Conservation (phyloP, 2,113 vertebrate species). For the Poicephalus meyeri region DNA sequence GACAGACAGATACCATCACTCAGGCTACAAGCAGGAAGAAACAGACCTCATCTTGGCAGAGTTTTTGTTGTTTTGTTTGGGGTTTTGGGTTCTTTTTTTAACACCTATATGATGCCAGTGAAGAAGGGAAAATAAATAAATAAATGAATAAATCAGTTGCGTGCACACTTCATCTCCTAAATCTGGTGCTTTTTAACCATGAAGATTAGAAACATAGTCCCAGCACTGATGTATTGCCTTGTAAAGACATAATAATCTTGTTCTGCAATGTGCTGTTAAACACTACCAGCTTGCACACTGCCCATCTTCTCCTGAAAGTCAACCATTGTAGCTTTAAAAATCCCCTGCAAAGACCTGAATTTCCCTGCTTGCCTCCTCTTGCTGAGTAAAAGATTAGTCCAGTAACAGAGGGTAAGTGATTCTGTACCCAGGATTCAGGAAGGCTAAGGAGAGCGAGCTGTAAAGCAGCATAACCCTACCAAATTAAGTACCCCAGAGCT, state of each 20-base stretch:
- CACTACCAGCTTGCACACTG: accelerated
- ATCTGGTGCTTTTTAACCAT: not conserved
- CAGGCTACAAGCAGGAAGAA: not conserved
- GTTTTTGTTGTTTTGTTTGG: not conserved
- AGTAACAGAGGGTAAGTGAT: not conserved
- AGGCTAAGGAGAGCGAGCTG: not conserved
- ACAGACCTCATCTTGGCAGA: not conserved
- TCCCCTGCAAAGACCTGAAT: not conserved
- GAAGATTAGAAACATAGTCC: not conserved
- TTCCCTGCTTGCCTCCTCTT: not conserved
- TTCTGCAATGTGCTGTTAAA: not conserved
- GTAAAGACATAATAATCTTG: not conserved
- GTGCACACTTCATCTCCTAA: accelerated
- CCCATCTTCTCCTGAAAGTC: not conserved
- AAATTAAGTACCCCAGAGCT: accelerated
- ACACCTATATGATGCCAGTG: not conserved
- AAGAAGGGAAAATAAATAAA: not conserved
- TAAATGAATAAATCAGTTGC: not conserved
- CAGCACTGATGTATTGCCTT: not conserved
- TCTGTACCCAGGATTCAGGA: not conserved
- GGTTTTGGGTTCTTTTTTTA: not conserved
- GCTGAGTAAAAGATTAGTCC: not conserved
- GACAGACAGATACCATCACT: not conserved
- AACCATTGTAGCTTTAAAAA: not conserved
- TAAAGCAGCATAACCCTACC: not conserved